These are phyloP conservation scores for Brenthis daphne DNA, from an alignment of 2,888 invertebrate species.

Conservation along the genomic window DNA sequence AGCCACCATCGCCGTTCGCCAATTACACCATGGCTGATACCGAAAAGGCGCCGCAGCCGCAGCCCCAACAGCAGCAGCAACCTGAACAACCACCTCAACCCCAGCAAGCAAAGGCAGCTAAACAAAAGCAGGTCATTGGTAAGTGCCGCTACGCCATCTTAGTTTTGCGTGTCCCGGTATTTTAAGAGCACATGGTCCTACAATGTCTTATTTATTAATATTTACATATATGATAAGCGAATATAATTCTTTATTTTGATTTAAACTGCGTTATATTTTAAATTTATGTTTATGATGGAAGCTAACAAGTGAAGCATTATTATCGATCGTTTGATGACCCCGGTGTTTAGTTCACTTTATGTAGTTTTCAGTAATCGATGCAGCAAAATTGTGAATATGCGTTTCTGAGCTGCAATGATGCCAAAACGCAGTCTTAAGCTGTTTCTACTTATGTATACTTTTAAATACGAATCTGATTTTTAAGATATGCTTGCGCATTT, in stretches of 20 bases:
- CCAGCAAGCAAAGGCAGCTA: slow-evolving; percentile 84
- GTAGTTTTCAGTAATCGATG: slow-evolving; percentile 56
- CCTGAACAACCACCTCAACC: slow-evolving; percentile 84
- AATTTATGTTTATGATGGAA: neutral
- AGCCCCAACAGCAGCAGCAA: slow-evolving; percentile 85
- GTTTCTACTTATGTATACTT: neutral
- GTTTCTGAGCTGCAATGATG: neutral
- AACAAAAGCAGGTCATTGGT: slow-evolving; percentile 95
- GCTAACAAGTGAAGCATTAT: slow-evolving; percentile 43
- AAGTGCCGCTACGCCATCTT: slow-evolving; percentile 82
- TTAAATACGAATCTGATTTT: neutral
- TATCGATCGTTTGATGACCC: slow-evolving; percentile 67
- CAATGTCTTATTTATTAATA: slow-evolving; percentile 21
- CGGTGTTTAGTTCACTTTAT: slow-evolving; percentile 44
- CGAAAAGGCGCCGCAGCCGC: slow-evolving; percentile 91
- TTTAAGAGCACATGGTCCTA: slow-evolving; percentile 69
- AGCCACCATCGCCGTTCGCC: slow-evolving; percentile 88
- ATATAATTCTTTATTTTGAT: neutral
- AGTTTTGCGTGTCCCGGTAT: slow-evolving; percentile 68
- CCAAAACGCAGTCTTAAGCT: neutral
- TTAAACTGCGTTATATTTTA: neutral
- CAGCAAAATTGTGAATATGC: slow-evolving; percentile 36
- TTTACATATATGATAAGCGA: slow-evolving; percentile 13
- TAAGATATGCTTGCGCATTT: neutral
- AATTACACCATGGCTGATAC: slow-evolving; percentile 97